A percentile compares a stretch with the other conserved stretches of the same genome.
phyloP scores from a whole-genome alignment of 1,140 invertebrate genomes.

The Neuroterus valhalla region DNA sequence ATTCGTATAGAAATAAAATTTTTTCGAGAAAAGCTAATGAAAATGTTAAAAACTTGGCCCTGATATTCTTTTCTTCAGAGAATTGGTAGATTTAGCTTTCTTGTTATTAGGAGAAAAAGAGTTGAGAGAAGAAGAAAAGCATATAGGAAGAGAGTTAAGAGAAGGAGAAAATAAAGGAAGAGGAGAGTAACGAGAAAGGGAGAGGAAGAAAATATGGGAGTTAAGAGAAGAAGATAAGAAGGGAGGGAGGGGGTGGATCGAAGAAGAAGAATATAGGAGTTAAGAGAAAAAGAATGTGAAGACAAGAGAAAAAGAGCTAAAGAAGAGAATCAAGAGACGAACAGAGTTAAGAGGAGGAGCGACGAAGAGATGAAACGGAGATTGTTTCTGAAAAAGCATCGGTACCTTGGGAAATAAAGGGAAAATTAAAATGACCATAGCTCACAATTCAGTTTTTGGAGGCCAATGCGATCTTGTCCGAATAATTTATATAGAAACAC shows the following conservation, averaged over 20 bases:
- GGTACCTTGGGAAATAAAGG: background rate
- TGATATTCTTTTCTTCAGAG: background rate
- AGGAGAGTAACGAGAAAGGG: too few species aligned
- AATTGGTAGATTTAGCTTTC: conserved; percentile 21
- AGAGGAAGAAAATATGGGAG: too few species aligned
- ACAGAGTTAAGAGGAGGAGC: too few species aligned
- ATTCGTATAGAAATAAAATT: background rate
- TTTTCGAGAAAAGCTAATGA: background rate
- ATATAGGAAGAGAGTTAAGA: too few species aligned
- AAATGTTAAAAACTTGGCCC: background rate
- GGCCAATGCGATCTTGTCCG: background rate
- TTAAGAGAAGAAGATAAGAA: too few species aligned
- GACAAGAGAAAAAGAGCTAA: too few species aligned
- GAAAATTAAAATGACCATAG: background rate
- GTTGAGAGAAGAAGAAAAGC: conserved; percentile 57
- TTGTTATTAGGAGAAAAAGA: conserved; percentile 51
- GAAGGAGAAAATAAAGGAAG: too few species aligned
- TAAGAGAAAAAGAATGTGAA: too few species aligned
- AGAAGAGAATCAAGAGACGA: too few species aligned
- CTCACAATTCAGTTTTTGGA: background rate
- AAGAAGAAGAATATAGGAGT: too few species aligned
- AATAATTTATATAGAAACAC: background rate
- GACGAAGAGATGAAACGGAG: too few species aligned
- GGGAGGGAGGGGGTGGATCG: too few species aligned
- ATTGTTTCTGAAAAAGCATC: background rate